These are phyloP conservation scores for Mimumesa dahlbomi DNA, from an alignment of 2,888 invertebrate genomes.

Conservation along the genomic window DNA sequence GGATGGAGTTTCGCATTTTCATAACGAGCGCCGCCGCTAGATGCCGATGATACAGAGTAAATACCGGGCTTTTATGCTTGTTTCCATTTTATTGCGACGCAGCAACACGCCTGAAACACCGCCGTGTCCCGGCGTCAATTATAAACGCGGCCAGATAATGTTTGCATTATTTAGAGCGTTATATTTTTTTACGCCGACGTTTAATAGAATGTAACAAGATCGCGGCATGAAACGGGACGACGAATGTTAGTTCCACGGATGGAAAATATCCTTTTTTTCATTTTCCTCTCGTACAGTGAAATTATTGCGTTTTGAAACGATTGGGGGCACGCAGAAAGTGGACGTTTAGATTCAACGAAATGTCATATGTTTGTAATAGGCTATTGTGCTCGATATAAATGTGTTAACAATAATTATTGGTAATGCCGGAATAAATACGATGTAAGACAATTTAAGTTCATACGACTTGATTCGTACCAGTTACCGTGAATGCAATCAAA, in stretches of 20 bases:
- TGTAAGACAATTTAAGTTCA: not conserved
- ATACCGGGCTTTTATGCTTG: too few relatives aligned
- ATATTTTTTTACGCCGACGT: not conserved
- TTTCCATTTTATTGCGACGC: too few relatives aligned
- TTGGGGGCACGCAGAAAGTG: too few relatives aligned
- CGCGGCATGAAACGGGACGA: too few relatives aligned
- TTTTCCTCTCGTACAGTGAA: too few relatives aligned
- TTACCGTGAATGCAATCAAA: not conserved
- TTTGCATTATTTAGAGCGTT: not conserved
- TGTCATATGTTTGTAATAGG: not conserved
- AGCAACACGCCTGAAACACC: too few relatives aligned
- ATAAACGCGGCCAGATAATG: not conserved
- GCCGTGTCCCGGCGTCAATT: too few relatives aligned
- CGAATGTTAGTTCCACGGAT: too few relatives aligned
- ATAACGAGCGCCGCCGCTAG: not conserved
- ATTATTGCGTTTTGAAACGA: too few relatives aligned
- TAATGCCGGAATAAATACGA: conserved; percentile 2
- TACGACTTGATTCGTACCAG: not conserved
- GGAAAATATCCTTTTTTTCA: too few relatives aligned
- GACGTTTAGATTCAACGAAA: too few relatives aligned
- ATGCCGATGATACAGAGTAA: not conserved
- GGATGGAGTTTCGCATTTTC: not conserved
- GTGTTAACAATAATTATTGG: not conserved
- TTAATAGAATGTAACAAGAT: not conserved
- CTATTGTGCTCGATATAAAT: too few relatives aligned